phyloP scores from a whole-genome alignment of 2,113 vertebrate genomes.

The Cyrtonyx montezumae region DNA sequence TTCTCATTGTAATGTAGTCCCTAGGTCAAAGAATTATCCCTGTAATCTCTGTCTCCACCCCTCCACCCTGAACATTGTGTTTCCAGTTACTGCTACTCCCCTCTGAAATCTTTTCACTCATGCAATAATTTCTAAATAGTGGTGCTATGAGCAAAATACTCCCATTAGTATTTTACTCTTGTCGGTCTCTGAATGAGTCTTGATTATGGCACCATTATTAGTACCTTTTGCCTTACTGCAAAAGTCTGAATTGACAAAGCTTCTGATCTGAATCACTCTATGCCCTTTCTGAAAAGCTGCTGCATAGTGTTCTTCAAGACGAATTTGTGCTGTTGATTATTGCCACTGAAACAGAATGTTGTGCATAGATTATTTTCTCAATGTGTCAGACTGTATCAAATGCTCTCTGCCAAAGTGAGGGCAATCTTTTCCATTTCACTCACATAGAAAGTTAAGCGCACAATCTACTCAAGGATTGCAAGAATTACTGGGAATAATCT shows the following conservation, averaged over 20 bases:
- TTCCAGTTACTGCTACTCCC: not conserved
- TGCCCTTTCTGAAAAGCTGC: not conserved
- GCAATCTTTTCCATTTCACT: not conserved
- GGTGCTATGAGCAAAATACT: not conserved
- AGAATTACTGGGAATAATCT: not conserved
- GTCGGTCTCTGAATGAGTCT: not conserved
- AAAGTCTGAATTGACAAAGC: not conserved
- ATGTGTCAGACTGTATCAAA: not conserved
- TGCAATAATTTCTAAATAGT: not conserved
- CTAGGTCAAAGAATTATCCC: not conserved
- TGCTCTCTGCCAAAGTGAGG: not conserved
- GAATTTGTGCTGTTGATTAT: not conserved
- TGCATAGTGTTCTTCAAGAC: not conserved
- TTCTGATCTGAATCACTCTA: not conserved
- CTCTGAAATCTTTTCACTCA: not conserved
- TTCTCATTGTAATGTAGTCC: not conserved
- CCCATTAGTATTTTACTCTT: not conserved
- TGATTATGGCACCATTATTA: not conserved
- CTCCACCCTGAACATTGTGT: no score
- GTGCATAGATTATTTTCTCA: not conserved
- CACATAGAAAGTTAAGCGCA: not conserved
- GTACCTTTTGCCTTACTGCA: not conserved
- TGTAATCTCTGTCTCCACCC: fast-evolving
- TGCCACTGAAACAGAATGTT: not conserved
- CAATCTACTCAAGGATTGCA: not conserved